Evolutionary conservation across 92 coral and sea anemone genomes (phyloP).

Genomic region (Palythoa heliodiscus): DNA sequence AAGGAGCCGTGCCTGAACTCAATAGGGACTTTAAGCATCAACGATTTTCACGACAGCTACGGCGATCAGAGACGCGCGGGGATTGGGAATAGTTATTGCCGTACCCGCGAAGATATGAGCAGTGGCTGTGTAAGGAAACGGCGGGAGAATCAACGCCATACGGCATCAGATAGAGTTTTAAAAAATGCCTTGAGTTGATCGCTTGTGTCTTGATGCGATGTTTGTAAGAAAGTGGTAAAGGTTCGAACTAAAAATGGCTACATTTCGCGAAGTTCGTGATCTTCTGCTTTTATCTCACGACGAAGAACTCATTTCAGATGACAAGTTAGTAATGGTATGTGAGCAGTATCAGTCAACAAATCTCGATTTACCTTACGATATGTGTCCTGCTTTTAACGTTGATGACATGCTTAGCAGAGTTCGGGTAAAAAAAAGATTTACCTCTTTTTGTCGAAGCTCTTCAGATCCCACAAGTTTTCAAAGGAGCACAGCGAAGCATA

Average conservation of each 20-base stretch:
- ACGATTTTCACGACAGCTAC: no score
- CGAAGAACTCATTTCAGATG: background rate
- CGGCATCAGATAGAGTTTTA: background rate
- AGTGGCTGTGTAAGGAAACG: background rate
- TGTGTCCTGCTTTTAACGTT: no score
- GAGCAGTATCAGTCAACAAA: no score
- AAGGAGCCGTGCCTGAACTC: no score
- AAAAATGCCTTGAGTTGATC: background rate
- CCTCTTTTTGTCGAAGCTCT: background rate
- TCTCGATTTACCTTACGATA: no score
- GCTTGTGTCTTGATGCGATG: no score
- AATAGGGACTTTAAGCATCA: no score
- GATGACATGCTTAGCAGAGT: background rate
- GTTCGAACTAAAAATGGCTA: background rate
- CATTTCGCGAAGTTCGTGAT: background rate
- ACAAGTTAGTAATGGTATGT: background rate
- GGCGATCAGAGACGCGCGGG: no score
- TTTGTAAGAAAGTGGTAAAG: background rate
- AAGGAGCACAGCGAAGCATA: no score
- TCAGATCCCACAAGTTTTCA: constrained; percentile 3
- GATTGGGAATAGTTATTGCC: no score
- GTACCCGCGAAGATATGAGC: no score
- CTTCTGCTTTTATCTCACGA: background rate
- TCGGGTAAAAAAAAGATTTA: no score
- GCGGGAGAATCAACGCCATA: background rate